phyloP scores from a whole-genome alignment of 2,888 invertebrate species.

The Crepidodera aurea region DNA sequence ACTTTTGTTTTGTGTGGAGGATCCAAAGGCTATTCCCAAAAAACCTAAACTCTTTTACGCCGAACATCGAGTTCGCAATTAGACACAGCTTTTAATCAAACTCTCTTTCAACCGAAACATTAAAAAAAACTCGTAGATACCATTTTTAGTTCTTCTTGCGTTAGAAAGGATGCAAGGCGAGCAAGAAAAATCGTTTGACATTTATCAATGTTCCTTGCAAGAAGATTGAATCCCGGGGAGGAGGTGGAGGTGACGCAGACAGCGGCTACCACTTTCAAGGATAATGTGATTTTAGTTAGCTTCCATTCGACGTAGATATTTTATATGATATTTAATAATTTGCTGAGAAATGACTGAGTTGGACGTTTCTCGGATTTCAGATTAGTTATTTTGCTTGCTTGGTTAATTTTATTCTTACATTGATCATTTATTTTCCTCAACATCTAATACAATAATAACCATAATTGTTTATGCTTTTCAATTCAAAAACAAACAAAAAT shows the following conservation, averaged over 20 bases:
- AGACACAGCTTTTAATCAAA: conserved; percentile 54
- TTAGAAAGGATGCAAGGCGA: conserved; percentile 58
- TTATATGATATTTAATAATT: conserved; percentile 9
- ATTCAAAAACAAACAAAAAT: too few species aligned
- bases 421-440: too few species aligned
- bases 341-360: neutral
- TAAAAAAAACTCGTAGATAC: conserved; percentile 40
- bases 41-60: neutral
- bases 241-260: conserved; percentile 47
- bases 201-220: conserved; percentile 63
- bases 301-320: conserved; percentile 53
- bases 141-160: conserved; percentile 57
- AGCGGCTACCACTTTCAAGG: conserved; percentile 39
- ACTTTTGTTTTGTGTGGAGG: neutral
- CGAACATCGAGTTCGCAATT: conserved; percentile 46
- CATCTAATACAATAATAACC: too few species aligned
- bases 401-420: too few species aligned
- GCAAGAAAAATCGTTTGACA: conserved; percentile 66
- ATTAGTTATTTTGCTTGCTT: too few species aligned
- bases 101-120: conserved; percentile 52
- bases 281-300: conserved; percentile 62
- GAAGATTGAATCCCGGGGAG: conserved; percentile 60
- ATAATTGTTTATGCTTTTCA: too few species aligned
- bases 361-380: too few species aligned
- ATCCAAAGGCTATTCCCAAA: neutral